Evolutionary conservation across 2,888 invertebrate genomes (phyloP), one percentile per base, ranked within the genome.

Genomic region (Drosophila affinis): DNA sequence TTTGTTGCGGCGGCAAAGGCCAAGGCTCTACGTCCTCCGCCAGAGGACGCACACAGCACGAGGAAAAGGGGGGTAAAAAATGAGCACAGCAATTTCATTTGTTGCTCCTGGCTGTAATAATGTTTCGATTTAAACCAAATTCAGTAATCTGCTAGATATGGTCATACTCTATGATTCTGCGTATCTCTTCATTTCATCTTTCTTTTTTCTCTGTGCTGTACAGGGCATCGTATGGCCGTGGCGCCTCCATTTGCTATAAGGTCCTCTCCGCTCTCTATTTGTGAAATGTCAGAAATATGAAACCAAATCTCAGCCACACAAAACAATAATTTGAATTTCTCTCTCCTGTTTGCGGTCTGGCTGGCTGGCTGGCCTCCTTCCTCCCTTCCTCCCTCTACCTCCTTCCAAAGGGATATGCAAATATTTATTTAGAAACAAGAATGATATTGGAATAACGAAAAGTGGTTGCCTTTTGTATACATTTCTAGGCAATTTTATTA

Each of bases 311-410:
- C 24, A 44, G 69, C 52, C 53, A 53, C 59, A 69, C 47, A 58
- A 69, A 69, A 69, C 44, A 69, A 69, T 69, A 70, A 69, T 70
- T 69, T 69, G 47, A 70, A 70, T 58, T 69, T 58, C 27, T 69
- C 32, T 34, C 32, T 48, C 58, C 32, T 32, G 18, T 24, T 52
- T 24, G 27, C 52, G 7, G 29, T 7, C 29, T 9, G 29, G 9
- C 29, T 29, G 9, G 27, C 27, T 9, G 27, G 7, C 27, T 27
- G 27, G 9, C 27, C 1, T 1, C 0, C 27, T 6, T 17, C 52
- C 34, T 27, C 7, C 9, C 17, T 55, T 3, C 21, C 51, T 12
- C 12, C 27, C 7, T 39, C 14, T 18, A 18, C 39, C 6, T n/a
- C 14, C n/a, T 10, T 9, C 10, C 32, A 32, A 7, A n/a, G 7